Conservation (phyloP, 2,113 vertebrate species). For the Pao palembangensis region DNA sequence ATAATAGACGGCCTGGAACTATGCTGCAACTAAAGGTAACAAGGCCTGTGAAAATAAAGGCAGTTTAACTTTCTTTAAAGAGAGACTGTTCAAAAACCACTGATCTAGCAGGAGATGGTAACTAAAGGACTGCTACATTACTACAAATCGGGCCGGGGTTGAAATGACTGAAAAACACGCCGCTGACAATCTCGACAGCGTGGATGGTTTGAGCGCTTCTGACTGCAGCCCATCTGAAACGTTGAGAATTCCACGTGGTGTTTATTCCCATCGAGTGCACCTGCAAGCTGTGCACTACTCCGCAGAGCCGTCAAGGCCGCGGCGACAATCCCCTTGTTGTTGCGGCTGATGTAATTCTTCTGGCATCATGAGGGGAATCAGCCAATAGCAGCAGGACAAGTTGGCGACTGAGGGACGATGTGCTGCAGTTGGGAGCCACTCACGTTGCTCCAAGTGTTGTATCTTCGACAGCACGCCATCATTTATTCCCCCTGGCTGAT, state of each 20-base stretch:
- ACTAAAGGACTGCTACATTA: not conserved
- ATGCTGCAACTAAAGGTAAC: too few species aligned
- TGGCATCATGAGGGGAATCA: slow-evolving; percentile 34
- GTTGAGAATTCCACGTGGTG: slow-evolving; percentile 21
- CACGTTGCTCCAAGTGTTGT: slow-evolving; percentile 55
- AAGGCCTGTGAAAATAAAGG: too few species aligned
- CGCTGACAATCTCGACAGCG: slow-evolving; percentile 17
- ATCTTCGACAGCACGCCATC: slow-evolving; percentile 47
- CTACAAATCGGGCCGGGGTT: too few species aligned
- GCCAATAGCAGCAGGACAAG: slow-evolving; percentile 70
- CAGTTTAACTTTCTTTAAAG: too few species aligned
- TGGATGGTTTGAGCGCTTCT: slow-evolving; percentile 1
- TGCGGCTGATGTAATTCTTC: slow-evolving; percentile 54
- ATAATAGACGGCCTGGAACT: too few species aligned
- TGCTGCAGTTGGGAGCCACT: slow-evolving; percentile 50
- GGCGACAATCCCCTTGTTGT: slow-evolving; percentile 20
- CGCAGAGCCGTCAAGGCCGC: slow-evolving; percentile 27
- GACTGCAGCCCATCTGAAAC: slow-evolving; percentile 2
- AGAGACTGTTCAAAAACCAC: too few species aligned
- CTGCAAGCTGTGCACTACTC: slow-evolving; percentile 32
- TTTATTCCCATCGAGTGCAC: slow-evolving; percentile 23
- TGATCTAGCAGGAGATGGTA: not conserved
- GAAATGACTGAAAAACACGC: not conserved
- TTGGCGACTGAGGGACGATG: slow-evolving; percentile 46
- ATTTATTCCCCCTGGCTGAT: slow-evolving; percentile 46